Percentiles rank a stretch among this genome's conserved stretches.
These are phyloP conservation scores for Megastigmus dorsalis DNA, from an alignment of 2,888 invertebrate species.

Conservation along the genomic window DNA sequence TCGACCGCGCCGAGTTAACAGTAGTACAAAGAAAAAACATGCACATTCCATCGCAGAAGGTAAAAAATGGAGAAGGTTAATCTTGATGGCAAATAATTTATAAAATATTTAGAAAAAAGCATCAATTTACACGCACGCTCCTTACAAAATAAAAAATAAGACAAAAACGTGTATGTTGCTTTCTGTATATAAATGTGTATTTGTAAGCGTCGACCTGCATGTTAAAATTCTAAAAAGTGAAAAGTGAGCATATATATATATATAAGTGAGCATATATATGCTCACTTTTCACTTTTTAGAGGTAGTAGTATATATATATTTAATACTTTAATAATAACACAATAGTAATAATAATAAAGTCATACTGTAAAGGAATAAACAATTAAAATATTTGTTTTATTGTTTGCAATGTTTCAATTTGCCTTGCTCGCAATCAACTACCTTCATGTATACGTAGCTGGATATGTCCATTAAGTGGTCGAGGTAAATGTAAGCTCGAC, in stretches of 20 bases:
- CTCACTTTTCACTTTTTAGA: conserved; percentile 19
- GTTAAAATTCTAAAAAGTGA: conserved; percentile 32
- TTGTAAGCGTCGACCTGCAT: too few species aligned
- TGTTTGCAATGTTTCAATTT: conserved; percentile 29
- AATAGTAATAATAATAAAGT: conserved; percentile 44
- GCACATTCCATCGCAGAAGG: conserved; percentile 7
- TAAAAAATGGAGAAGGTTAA: conserved; percentile 37
- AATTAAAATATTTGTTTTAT: conserved; percentile 27
- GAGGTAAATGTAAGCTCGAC: conserved; percentile 37
- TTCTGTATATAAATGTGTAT: too few species aligned
- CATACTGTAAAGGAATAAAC: conserved; percentile 22
- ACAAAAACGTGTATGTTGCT: conserved; percentile 31
- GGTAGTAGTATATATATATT: conserved; percentile 41
- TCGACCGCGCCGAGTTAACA: conserved; percentile 35
- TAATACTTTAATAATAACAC: conserved; percentile 34
- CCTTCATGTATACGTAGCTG: background rate
- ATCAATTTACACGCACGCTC: conserved; percentile 41
- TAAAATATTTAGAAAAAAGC: conserved; percentile 48
- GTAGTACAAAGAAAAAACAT: background rate
- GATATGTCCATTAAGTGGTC: conserved; percentile 27
- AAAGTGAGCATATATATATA: conserved; percentile 3
- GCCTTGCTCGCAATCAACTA: conserved; percentile 11
- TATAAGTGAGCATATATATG: conserved; percentile 28
- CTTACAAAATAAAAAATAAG: conserved; percentile 40
- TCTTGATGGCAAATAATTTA: conserved; percentile 48